phyloP scores from a whole-genome alignment of 2,113 vertebrate genomes.

The Muntiacus muntjak region DNA sequence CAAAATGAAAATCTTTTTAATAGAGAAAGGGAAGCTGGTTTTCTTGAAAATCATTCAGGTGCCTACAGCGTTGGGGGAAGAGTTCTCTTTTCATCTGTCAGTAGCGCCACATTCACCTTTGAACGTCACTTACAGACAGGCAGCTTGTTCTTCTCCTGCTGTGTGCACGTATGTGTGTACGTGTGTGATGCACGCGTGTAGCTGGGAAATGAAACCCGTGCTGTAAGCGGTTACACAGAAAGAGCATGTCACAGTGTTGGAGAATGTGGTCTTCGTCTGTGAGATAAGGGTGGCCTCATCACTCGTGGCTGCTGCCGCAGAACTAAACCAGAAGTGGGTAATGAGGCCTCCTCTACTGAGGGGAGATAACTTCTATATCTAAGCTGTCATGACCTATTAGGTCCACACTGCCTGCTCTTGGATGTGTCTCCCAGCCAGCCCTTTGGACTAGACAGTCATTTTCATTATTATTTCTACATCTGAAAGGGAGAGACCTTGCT shows the following conservation, averaged over 20 bases:
- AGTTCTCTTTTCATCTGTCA: background rate
- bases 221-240: background rate
- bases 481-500: constrained; percentile 25
- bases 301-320: background rate
- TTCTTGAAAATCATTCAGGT: constrained; percentile 22
- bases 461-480: constrained; percentile 36
- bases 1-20: constrained; percentile 12
- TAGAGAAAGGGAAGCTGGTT: background rate
- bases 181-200: background rate
- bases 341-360: constrained; percentile 41
- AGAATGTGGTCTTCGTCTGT: background rate
- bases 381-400: constrained; percentile 52
- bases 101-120: background rate
- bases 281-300: constrained; percentile 49
- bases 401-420: constrained; percentile 9
- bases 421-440: constrained; percentile 1
- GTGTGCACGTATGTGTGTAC: background rate
- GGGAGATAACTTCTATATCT: constrained; percentile 29
- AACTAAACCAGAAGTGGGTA: constrained; percentile 40
- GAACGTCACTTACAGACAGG: constrained; percentile 2
- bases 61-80: background rate
- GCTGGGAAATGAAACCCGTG: background rate
- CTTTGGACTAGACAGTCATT: background rate
- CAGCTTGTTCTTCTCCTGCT: background rate
- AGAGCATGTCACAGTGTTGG: background rate